These are phyloP conservation scores for Aspiorhynchus laticeps DNA, from an alignment of 2,113 vertebrate genomes.

Conservation along the genomic window DNA sequence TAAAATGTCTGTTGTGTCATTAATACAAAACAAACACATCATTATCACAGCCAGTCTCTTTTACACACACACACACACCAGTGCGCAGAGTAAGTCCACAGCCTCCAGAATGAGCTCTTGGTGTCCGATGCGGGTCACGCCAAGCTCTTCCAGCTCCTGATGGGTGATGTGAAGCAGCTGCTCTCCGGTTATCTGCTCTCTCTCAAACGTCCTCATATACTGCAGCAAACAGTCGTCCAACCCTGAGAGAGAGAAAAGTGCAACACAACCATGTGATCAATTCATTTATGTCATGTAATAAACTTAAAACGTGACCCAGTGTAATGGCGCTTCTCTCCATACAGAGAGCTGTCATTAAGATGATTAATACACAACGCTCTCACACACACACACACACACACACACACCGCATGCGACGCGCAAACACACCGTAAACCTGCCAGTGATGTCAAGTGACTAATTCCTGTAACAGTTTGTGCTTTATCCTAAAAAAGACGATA, in stretches of 20 bases:
- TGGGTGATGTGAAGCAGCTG: constrained; percentile 81
- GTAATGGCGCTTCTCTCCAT: constrained; percentile 4
- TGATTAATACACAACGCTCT: constrained; percentile 19
- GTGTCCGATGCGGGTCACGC: constrained; percentile 70
- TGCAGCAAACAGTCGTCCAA: constrained; percentile 61
- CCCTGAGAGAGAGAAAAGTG: constrained; percentile 42
- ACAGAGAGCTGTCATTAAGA: constrained; percentile 16
- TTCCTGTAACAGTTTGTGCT: constrained; percentile 2
- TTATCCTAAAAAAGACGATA: neutral
- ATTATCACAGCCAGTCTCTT: constrained; percentile 40
- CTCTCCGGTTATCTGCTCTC: constrained; percentile 79
- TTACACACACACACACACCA: constrained; percentile 48
- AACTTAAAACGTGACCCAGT: constrained; percentile 12
- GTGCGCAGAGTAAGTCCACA: constrained; percentile 61
- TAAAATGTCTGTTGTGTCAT: constrained; percentile 53
- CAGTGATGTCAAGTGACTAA: constrained; percentile 4
- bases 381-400: neutral
- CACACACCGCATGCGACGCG: neutral
- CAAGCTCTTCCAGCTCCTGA: constrained; percentile 80
- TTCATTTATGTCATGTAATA: constrained; percentile 22
- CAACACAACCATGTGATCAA: constrained; percentile 26
- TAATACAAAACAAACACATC: constrained; percentile 55
- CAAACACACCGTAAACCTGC: constrained; percentile 7
- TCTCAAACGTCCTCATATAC: constrained; percentile 72
- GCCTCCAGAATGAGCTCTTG: constrained; percentile 65